Conservation (phyloP, 1,140 invertebrate genomes). For the Liolophura sinensis region DNA sequence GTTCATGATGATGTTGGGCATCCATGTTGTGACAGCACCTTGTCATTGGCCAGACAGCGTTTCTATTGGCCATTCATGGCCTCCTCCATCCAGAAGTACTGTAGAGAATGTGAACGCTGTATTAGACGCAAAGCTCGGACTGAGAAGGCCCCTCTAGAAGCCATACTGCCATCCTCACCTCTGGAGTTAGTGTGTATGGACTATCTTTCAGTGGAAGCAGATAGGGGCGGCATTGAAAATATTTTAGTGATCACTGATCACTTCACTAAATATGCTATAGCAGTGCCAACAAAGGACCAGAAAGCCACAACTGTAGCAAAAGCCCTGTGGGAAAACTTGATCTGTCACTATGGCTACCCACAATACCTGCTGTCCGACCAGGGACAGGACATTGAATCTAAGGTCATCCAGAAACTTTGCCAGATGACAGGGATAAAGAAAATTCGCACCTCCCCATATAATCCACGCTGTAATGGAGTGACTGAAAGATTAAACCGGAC, state of each 20-base stretch:
- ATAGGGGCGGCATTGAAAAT: slow-evolving; percentile 10
- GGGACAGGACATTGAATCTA: slow-evolving; percentile 13
- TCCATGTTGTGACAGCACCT: slow-evolving; percentile 14
- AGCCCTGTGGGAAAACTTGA: slow-evolving; percentile 13
- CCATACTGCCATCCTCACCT: slow-evolving; percentile 12
- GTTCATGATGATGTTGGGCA: slow-evolving; percentile 15
- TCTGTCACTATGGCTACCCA: slow-evolving; percentile 20
- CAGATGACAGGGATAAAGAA: slow-evolving; percentile 15
- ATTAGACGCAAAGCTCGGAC: slow-evolving; percentile 8
- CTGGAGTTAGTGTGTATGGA: slow-evolving; percentile 25
- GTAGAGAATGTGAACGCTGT: slow-evolving; percentile 14
- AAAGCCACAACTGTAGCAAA: slow-evolving; percentile 16
- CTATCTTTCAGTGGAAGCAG: slow-evolving; percentile 19
- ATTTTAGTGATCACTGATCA: slow-evolving; percentile 23
- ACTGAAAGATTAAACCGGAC: slow-evolving; percentile 16
- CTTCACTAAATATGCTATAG: slow-evolving; percentile 19
- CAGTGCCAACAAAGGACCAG: slow-evolving; percentile 22
- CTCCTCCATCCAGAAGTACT: slow-evolving; percentile 8
- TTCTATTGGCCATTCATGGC: slow-evolving; percentile 21
- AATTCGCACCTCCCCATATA: slow-evolving; percentile 13
- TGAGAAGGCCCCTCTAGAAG: slow-evolving; percentile 10
- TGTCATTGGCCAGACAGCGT: slow-evolving; percentile 8
- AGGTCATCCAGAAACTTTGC: slow-evolving; percentile 18
- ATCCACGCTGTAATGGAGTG: slow-evolving; percentile 6
- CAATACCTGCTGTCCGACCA: slow-evolving; percentile 16